A percentile compares a stretch with the other conserved stretches of the same genome.
phyloP scores from a whole-genome alignment of 2,113 vertebrate species.

The Myotis brandtii region DNA sequence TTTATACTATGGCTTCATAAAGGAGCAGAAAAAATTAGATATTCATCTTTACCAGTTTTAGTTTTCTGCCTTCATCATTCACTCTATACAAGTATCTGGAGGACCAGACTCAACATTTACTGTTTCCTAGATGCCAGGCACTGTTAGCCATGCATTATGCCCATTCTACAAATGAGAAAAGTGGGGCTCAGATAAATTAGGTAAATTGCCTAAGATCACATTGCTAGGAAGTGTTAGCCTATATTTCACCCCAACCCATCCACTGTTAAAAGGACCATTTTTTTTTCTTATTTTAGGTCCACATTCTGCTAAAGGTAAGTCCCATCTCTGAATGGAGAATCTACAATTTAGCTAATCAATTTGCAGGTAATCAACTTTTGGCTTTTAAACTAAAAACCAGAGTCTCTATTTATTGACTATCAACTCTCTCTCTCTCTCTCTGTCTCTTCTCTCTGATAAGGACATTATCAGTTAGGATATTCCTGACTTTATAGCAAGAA shows the following conservation, averaged over 20 bases:
- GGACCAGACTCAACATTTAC: not conserved
- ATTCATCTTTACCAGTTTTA: not conserved
- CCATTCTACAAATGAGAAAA: slow-evolving; percentile 38
- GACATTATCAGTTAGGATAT: slow-evolving; percentile 47
- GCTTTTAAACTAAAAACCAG: slow-evolving; percentile 50
- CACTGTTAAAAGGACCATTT: not conserved
- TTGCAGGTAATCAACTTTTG: slow-evolving; percentile 17
- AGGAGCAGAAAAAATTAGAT: not conserved
- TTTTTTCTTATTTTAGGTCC: not conserved
- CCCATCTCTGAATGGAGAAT: slow-evolving; percentile 9
- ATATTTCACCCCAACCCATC: slow-evolving; percentile 1
- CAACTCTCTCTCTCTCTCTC: not conserved
- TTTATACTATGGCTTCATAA: slow-evolving; percentile 46
- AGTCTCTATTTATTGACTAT: slow-evolving; percentile 2
- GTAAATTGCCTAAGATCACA: not conserved
- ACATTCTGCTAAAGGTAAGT: not conserved
- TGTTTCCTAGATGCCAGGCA: not conserved
- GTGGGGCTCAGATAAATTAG: not conserved
- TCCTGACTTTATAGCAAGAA: slow-evolving; percentile 43
- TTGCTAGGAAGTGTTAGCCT: not conserved
- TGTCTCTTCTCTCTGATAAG: slow-evolving; percentile 24
- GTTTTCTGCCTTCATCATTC: slow-evolving; percentile 36
- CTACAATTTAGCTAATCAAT: not conserved
- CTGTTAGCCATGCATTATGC: not conserved
- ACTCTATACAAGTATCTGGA: not conserved